Conservation (phyloP, 2,797 vertebrate species). For the Smutsia gigantea region DNA sequence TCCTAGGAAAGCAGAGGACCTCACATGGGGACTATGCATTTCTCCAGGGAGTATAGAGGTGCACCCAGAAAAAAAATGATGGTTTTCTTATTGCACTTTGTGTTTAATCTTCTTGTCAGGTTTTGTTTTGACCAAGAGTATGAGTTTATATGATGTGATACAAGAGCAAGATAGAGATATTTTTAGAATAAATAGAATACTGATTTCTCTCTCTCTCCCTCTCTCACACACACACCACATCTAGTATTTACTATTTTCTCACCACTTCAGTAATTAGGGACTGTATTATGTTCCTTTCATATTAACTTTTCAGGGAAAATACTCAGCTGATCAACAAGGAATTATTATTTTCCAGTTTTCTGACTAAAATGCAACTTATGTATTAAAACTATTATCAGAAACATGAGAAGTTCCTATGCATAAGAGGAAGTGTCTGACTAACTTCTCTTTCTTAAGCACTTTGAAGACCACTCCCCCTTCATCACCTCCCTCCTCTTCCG, state of each 20-base stretch:
- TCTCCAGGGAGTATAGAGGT: constrained; percentile 77
- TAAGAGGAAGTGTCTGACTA: not conserved
- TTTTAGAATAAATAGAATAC: constrained; percentile 24
- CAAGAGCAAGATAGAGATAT: not conserved
- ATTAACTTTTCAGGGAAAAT: not conserved
- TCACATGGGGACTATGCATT: constrained; percentile 59
- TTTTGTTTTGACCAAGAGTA: constrained; percentile 22
- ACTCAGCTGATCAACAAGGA: not conserved
- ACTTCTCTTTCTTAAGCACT: not conserved
- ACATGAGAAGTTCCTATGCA: not conserved
- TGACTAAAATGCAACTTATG: constrained; percentile 5
- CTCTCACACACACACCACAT: not conserved
- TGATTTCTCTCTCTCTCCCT: not conserved
- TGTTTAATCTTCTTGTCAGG: constrained; percentile 66
- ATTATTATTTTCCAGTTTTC: not conserved
- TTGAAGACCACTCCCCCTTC: not conserved
- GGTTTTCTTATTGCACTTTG: constrained; percentile 77
- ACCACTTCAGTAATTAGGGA: not conserved
- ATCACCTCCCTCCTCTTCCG: not conserved
- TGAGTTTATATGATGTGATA: not conserved
- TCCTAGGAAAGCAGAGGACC: constrained; percentile 29
- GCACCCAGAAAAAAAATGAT: constrained; percentile 70
- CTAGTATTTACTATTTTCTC: constrained; percentile 17
- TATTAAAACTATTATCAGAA: constrained; percentile 51
- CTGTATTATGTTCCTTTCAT: not conserved